Percentiles rank a stretch among this genome's conserved stretches.
These are phyloP conservation scores for Pheosia tremula DNA, from an alignment of 2,888 invertebrate genomes.

Conservation along the genomic window DNA sequence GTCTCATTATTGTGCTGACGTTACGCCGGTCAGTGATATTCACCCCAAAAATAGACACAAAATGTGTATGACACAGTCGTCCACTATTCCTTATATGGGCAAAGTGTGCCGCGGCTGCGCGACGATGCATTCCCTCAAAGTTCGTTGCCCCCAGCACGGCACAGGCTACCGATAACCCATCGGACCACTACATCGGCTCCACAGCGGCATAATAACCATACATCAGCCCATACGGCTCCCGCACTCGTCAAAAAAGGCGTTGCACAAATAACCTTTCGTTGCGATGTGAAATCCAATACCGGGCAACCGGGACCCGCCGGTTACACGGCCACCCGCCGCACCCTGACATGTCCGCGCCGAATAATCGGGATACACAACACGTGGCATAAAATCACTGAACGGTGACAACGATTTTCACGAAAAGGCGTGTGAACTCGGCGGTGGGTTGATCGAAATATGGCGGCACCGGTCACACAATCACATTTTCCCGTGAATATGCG, in stretches of 20 bases:
- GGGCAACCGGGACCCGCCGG: conserved; percentile 42
- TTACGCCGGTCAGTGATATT: conserved; percentile 43
- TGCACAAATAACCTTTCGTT: conserved; percentile 72
- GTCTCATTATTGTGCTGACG: conserved; percentile 35
- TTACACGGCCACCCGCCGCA: conserved; percentile 39
- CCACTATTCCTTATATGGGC: conserved; percentile 80
- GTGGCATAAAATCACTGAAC: conserved; percentile 83
- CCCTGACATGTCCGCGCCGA: conserved; percentile 33
- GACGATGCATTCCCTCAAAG: conserved; percentile 70
- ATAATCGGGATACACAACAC: conserved; percentile 69
- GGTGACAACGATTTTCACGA: conserved; percentile 75
- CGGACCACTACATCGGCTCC: conserved; percentile 29
- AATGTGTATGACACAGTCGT: conserved; percentile 62
- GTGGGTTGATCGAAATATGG: conserved; percentile 82
- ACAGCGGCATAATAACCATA: conserved; percentile 34
- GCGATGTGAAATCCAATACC: conserved; percentile 82
- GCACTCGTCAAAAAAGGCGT: conserved; percentile 77
- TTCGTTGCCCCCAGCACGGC: conserved; percentile 73
- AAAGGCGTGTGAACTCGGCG: conserved; percentile 80
- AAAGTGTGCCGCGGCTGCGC: conserved; percentile 79
- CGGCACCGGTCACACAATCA: conserved; percentile 78
- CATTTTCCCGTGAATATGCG: conserved; percentile 62
- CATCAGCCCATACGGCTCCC: conserved; percentile 34
- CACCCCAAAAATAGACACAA: conserved; percentile 64
- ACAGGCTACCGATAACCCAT: conserved; percentile 56